Conservation (phyloP, 2,888 invertebrate genomes). For the Andricus curvator region DNA sequence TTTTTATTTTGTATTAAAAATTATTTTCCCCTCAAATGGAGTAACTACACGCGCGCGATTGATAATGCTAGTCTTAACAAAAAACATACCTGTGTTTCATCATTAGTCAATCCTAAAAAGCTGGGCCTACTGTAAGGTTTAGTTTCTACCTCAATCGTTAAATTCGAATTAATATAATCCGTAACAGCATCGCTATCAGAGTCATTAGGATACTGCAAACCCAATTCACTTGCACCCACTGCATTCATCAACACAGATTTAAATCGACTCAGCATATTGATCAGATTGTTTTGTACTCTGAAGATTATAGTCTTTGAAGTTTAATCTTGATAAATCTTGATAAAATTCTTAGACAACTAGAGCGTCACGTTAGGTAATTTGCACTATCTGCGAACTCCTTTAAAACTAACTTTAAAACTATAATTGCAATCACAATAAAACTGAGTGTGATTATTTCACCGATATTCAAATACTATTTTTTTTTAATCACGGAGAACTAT, state of each 20-base stretch:
- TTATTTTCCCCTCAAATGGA: too few species aligned
- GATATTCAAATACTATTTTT: conserved; percentile 12
- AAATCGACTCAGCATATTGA: conserved; percentile 82
- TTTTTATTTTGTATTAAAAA: too few species aligned
- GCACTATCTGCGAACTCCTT: background rate
- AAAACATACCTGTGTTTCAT: conserved; percentile 73
- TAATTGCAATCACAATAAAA: background rate
- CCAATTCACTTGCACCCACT: conserved; percentile 79
- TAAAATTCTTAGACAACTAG: background rate
- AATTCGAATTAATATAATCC: conserved; percentile 68
- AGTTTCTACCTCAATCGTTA: conserved; percentile 67
- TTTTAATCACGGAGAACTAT: conserved; percentile 5
- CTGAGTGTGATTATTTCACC: background rate
- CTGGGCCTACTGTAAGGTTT: conserved; percentile 75
- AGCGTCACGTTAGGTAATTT: background rate
- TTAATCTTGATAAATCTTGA: background rate
- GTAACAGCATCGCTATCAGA: conserved; percentile 66
- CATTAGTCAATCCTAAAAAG: conserved; percentile 73
- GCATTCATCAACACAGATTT: conserved; percentile 83
- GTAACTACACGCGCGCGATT: too few species aligned
- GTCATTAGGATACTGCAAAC: conserved; percentile 71
- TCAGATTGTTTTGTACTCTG: conserved; percentile 1
- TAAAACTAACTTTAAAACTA: background rate
- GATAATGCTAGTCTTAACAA: background rate
- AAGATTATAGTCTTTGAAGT: background rate